These are phyloP conservation scores for Lutjanus erythropterus DNA, from an alignment of 2,113 vertebrate genomes.

Conservation along the genomic window DNA sequence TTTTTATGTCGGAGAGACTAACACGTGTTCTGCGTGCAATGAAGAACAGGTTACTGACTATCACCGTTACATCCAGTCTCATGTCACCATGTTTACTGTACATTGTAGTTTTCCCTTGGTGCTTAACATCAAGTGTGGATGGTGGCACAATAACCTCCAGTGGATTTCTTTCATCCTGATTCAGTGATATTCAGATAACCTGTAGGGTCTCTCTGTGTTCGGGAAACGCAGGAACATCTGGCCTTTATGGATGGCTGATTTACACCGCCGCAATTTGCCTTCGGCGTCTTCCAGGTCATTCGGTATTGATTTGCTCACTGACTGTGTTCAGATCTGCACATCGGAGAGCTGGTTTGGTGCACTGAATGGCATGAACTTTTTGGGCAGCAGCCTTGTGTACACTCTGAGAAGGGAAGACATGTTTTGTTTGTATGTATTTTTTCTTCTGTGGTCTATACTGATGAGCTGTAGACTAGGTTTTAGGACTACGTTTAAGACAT, in stretches of 20 bases:
- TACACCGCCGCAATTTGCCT: constrained; percentile 42
- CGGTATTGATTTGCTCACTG: constrained; percentile 64
- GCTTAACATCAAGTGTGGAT: neutral
- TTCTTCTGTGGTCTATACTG: neutral
- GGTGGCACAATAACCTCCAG: constrained; percentile 8
- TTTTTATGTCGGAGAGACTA: constrained; percentile 4
- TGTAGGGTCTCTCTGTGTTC: constrained; percentile 27
- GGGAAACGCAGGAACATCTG: constrained; percentile 66
- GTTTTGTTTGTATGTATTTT: neutral
- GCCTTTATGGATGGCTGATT: constrained; percentile 65
- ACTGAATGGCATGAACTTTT: neutral
- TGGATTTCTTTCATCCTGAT: constrained; percentile 10
- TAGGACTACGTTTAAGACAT: neutral
- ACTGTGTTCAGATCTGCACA: constrained; percentile 21
- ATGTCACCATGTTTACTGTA: neutral
- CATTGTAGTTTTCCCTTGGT: neutral
- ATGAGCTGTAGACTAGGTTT: neutral
- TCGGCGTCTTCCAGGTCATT: constrained; percentile 68
- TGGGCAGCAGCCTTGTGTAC: neutral
- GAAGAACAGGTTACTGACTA: neutral
- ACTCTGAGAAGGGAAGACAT: neutral
- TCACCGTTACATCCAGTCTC: neutral
- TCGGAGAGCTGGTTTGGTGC: neutral
- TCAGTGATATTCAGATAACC: constrained; percentile 18
- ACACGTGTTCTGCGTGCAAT: neutral